Evolutionary conservation across 2,888 invertebrate species (phyloP), one percentile per base, ranked within the genome.

Genomic region (Ochropleura plecta): DNA sequence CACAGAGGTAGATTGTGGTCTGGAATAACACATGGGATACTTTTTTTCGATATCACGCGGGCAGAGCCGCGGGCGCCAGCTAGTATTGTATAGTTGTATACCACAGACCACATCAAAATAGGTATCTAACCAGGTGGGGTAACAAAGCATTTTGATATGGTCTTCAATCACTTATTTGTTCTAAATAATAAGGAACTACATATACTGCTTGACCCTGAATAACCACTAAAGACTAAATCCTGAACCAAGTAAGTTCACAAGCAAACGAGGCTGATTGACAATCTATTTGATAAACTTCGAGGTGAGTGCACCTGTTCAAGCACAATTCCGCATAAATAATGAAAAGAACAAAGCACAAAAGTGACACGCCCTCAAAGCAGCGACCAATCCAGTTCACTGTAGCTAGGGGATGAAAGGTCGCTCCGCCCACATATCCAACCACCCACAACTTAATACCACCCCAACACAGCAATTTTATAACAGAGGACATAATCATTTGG

Each of bases 391-490:
- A 69, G 81, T 82, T 70, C 63, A 63, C 60, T 76, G 68, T 70
- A 77, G 70, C 55, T 73, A 85, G 88, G 89, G 92, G 89, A 87
- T 89, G 85, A 84, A 84, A 79, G 75, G 30, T 86, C 73, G 92
- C 92, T 85, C 93, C 94, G 93, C 93, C 94, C 86, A 80, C 82
- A 51, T 71, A 70, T 62, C 67, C 76, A 73, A 63, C 90, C 89
- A 85, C 90, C 91, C 90, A 88, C 88, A 67, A 79, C 76, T 81
- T 65, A 76, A 75, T 72, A 78, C 89, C 88, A 91, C 90, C 92
- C 90, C 84, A 78, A 73, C 71, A 75, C 76, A 81, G 73, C 84
- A 78, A 77, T 83, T 80, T 83, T 84, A 76, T 73, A 75, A 79
- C 86, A 77, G 81, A 87, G 82, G 84, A 89, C 84, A 84, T 88